Conservation (phyloP, 2,113 vertebrate genomes). For the Trachemys scripta region DNA sequence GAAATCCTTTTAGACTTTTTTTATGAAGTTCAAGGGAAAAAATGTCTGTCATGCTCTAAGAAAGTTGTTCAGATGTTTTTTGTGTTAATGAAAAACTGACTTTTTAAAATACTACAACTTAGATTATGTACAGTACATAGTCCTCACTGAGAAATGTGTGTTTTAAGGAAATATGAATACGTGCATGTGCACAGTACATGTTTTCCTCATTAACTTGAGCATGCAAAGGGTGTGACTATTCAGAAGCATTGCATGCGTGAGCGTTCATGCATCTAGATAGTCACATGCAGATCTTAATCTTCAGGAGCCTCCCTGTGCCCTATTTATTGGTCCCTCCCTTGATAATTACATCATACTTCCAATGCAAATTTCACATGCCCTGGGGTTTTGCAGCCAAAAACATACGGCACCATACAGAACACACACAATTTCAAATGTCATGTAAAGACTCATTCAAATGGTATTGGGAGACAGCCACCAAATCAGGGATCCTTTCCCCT, state of each 20-base stretch:
- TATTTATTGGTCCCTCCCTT: background rate
- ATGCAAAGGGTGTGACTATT: slow-evolving; percentile 27
- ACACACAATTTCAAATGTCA: background rate
- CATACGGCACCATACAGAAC: background rate
- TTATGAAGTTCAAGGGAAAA: background rate
- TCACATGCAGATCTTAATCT: slow-evolving; percentile 14
- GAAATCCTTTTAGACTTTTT: slow-evolving; percentile 38
- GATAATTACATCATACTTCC: background rate
- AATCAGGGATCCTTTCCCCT: background rate
- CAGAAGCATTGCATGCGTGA: slow-evolving; percentile 10
- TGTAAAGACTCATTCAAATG: background rate
- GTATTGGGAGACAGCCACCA: background rate
- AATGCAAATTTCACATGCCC: background rate
- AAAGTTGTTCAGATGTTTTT: background rate
- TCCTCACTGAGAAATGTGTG: background rate
- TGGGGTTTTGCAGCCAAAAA: background rate
- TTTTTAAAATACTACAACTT: background rate
- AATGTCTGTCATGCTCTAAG: background rate
- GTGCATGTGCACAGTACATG: background rate
- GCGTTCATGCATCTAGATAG: background rate
- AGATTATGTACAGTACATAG: background rate
- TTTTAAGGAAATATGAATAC: background rate
- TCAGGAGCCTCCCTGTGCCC: background rate
- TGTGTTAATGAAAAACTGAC: background rate
- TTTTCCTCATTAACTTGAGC: background rate